Conservation (phyloP, 2,797 vertebrate species). For the Melanotaenia boesemani region DNA sequence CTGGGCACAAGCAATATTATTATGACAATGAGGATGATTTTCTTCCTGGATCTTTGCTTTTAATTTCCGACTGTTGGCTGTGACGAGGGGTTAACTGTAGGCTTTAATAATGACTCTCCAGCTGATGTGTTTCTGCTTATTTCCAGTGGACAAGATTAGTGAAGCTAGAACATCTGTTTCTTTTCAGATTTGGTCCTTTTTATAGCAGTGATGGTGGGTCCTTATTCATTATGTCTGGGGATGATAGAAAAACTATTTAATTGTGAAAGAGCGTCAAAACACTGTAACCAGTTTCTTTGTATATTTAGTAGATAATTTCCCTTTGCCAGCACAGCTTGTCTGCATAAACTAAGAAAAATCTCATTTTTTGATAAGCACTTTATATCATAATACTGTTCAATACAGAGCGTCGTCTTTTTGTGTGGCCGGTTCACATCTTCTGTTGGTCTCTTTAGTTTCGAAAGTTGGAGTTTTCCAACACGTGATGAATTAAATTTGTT, state of each 20-base stretch:
- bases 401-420: neutral
- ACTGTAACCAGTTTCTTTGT: conserved; percentile 21
- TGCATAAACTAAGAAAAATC: conserved; percentile 24
- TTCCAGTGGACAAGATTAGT: conserved; percentile 65
- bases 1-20: conserved; percentile 30
- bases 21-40: conserved; percentile 30
- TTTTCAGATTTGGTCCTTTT: conserved; percentile 48
- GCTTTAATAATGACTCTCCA: conserved; percentile 55
- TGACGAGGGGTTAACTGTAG: conserved; percentile 46
- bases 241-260: conserved; percentile 45
- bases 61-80: conserved; percentile 64
- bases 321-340: conserved; percentile 30
- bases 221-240: conserved; percentile 38
- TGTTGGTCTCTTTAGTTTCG: neutral
- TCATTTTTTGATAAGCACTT: conserved; percentile 36
- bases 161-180: conserved; percentile 61
- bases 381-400: conserved; percentile 14
- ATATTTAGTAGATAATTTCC: conserved; percentile 45
- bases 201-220: conserved; percentile 7
- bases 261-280: conserved; percentile 34
- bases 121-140: conserved; percentile 66
- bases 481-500: neutral
- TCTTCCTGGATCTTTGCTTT: conserved; percentile 51
- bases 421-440: conserved; percentile 5
- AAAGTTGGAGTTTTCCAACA: neutral